A percentile compares a stretch with the other conserved stretches of the same genome.
phyloP scores from a whole-genome alignment of 1,140 invertebrate genomes.

The Paracyclopina nana region DNA sequence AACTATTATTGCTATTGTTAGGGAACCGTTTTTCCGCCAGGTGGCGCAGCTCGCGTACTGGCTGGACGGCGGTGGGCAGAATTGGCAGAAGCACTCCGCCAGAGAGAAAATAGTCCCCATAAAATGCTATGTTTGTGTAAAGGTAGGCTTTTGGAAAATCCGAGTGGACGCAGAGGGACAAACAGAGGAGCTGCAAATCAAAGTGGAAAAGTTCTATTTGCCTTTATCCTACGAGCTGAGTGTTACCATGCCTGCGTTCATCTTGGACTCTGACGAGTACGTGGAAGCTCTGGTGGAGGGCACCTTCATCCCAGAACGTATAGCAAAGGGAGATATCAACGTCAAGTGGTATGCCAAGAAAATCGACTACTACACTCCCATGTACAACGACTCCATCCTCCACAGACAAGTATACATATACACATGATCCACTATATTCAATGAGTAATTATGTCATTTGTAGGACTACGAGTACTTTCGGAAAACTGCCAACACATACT shows the following conservation, averaged over 20 bases:
- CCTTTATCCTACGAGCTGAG: slow-evolving; percentile 31
- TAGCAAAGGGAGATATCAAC: slow-evolving; percentile 25
- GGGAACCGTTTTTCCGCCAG: no score
- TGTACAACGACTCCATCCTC: slow-evolving; percentile 15
- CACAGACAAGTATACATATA: slow-evolving; percentile 17
- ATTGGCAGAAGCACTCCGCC: no score
- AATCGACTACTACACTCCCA: slow-evolving; percentile 4
- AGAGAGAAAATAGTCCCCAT: no score
- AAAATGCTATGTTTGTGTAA: not conserved
- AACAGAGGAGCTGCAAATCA: slow-evolving; percentile 28
- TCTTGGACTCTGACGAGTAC: slow-evolving; percentile 25
- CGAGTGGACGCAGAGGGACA: slow-evolving; percentile 28
- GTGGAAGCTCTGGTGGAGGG: slow-evolving; percentile 23
- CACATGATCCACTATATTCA: no score
- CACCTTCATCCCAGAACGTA: slow-evolving; percentile 25
- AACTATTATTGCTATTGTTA: no score
- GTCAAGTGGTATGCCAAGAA: slow-evolving; percentile 19
- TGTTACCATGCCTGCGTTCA: slow-evolving; percentile 24
- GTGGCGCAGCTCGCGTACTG: no score
- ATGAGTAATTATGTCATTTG: no score
- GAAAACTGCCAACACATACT: no score
- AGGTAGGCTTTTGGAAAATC: slow-evolving; percentile 30
- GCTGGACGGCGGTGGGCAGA: no score
- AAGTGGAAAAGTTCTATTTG: slow-evolving; percentile 30
- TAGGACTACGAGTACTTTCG: no score